Evolutionary conservation across 2,113 vertebrate genomes (phyloP), one percentile per base, ranked within the genome.

Genomic region (Pseudorasbora parva): DNA sequence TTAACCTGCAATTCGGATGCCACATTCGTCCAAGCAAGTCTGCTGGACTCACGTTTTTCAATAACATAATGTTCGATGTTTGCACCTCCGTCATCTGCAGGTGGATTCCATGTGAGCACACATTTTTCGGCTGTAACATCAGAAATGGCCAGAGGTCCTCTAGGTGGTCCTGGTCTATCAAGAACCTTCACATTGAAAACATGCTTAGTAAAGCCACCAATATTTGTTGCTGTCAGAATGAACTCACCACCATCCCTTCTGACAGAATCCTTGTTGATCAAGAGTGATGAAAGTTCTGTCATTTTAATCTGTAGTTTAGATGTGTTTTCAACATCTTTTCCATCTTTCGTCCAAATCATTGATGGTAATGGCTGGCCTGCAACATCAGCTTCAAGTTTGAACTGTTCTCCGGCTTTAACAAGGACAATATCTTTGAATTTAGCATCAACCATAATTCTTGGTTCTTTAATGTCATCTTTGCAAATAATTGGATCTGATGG

Each of bases 11-110:
- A 92, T 86, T 96, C 95, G 82, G 96, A 92, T 85, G 93, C 95
- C 75, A 97, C 98, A 82, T 93, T 94, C 88, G 96, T 98, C 98
- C 98, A 99, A 14, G 96, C 97, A 91, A 99, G 90, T 92, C 98
- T 96, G 91, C 97, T 98, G 76, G 98, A 98, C 93, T 99, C 98
- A 86, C 98, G 97, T 90, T 99, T 99, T 93, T 99, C 96, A 89
- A 99, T 92, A 45, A 98, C 87, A 37, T 98, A 99, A 87, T 96
- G 91, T 76, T 99, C 96, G 90, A 99, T 98, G 80, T 95, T 95
- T 86, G 96, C 97, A 83, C 98, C 98, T 37, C 98, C 98, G 74
- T 99, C 97, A 90, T 98, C 97, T 84, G 92, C 82, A 73, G 98
- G 98, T 86, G 97, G 96, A 69, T 95, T 90, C 98, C 98, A 99